phyloP scores from a whole-genome alignment of 2,797 vertebrate genomes.

The Acipenser oxyrinchus region DNA sequence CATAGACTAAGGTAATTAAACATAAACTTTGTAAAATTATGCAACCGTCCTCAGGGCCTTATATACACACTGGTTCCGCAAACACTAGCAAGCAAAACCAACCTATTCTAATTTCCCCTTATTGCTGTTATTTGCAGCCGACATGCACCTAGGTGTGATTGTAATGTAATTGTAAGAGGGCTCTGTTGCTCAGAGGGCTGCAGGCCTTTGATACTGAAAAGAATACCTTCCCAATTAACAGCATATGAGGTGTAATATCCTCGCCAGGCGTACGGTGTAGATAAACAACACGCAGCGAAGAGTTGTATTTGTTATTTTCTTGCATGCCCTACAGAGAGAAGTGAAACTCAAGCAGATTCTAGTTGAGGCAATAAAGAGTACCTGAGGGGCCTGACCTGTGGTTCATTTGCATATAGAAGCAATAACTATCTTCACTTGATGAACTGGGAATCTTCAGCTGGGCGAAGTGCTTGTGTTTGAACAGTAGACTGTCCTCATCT shows the following conservation, averaged over 20 bases:
- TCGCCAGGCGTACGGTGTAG: background rate
- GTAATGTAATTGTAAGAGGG: background rate
- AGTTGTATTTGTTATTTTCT: background rate
- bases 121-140: background rate
- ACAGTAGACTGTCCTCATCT: too few relatives aligned
- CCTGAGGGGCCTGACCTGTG: background rate
- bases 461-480: background rate
- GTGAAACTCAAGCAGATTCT: background rate
- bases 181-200: background rate
- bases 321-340: background rate
- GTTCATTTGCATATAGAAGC: background rate
- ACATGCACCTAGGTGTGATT: background rate
- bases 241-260: background rate
- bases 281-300: background rate
- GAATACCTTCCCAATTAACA: constrained; percentile 4
- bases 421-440: constrained; percentile 3
- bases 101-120: background rate
- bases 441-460: background rate
- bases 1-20: background rate
- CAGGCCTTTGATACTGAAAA: background rate
- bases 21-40: background rate
- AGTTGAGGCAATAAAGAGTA: constrained; percentile 1
- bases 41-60: background rate
- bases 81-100: background rate
- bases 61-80: background rate